Conservation (phyloP, 2,797 vertebrate genomes). For the Hydrolagus colliei region DNA sequence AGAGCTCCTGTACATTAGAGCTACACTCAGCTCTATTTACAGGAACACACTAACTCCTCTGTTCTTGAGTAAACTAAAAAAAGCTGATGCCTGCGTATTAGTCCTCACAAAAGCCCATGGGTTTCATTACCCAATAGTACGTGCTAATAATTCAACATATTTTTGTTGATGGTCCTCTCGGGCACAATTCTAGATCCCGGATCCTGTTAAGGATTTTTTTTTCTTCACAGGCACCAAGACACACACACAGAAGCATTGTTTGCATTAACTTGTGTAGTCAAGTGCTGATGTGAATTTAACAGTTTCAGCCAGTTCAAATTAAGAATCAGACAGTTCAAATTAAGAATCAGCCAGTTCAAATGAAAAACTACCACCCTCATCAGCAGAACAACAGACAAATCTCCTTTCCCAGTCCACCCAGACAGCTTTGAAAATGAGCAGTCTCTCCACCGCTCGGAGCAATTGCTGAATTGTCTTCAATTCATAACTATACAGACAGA, state of each 20-base stretch:
- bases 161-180: neutral
- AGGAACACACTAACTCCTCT: neutral
- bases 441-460: neutral
- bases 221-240: neutral
- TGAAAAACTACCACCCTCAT: neutral
- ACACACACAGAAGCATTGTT: neutral
- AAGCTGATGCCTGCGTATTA: neutral
- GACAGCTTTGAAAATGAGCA: neutral
- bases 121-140: neutral
- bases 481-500: neutral
- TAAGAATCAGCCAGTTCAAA: neutral
- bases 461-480: neutral
- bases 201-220: neutral
- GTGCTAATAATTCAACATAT: neutral
- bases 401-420: neutral
- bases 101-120: neutral
- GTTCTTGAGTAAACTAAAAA: neutral
- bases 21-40: neutral
- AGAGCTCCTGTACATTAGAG: neutral
- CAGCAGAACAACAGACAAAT: neutral
- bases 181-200: neutral
- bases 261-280: neutral
- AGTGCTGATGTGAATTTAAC: constrained; percentile 9
- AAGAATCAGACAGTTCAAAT: neutral
- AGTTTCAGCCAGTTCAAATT: constrained; percentile 11